These are phyloP conservation scores for Dasypus novemcinctus DNA, from an alignment of 2,113 vertebrate genomes.

Conservation along the genomic window DNA sequence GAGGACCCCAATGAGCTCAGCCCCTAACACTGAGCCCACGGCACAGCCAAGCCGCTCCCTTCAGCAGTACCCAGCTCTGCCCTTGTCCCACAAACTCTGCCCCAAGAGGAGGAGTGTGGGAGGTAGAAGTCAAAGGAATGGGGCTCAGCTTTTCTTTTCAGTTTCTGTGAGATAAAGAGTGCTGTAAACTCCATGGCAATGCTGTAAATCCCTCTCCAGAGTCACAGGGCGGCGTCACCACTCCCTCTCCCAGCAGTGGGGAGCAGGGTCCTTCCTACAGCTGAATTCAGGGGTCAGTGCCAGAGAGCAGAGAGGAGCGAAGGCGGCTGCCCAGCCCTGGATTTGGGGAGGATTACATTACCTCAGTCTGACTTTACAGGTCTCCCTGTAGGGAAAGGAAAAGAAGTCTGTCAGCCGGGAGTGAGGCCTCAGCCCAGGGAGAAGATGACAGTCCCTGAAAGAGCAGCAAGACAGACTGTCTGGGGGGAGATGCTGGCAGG, in stretches of 20 bases:
- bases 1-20: not conserved
- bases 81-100: too few species aligned
- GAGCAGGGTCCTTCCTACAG: not conserved
- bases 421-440: not conserved
- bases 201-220: not conserved
- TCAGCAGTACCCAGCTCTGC: not conserved
- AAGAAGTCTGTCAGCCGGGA: not conserved
- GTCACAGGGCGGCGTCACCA: accelerated
- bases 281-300: not conserved
- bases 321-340: not conserved
- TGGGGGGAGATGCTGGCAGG: not conserved
- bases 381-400: not conserved
- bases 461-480: not conserved
- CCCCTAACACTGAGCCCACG: not conserved
- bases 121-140: not conserved
- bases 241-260: not conserved
- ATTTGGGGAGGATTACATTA: not conserved
- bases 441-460: too few species aligned
- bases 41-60: not conserved
- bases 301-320: not conserved
- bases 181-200: not conserved
- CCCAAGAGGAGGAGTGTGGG: not conserved
- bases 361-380: not conserved
- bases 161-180: not conserved
- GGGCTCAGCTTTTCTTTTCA: not conserved